Percentiles rank a stretch among this genome's conserved stretches.
Evolutionary conservation across 1,140 invertebrate genomes (phyloP).

Genomic region (Ctenoplectra terminalis): DNA sequence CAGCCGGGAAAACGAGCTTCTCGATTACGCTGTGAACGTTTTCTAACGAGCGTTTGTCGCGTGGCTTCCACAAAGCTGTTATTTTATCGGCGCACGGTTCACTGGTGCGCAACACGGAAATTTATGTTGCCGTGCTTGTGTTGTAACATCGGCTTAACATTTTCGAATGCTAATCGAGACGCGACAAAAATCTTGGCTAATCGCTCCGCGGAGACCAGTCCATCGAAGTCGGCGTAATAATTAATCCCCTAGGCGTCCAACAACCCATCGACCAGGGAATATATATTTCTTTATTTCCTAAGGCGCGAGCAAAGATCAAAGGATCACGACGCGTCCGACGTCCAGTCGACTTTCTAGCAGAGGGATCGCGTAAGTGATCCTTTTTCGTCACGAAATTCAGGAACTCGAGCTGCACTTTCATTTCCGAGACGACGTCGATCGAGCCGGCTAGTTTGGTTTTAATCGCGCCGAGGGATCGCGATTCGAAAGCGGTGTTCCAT

Average conservation of each 20-base stretch:
- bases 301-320: constrained; percentile 74
- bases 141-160: constrained; percentile 70
- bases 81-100: constrained; percentile 46
- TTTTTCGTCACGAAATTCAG: constrained; percentile 51
- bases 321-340: constrained; percentile 56
- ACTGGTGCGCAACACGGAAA: constrained; percentile 34
- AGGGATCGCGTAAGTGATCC: constrained; percentile 13
- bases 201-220: constrained; percentile 61
- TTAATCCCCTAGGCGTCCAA: constrained; percentile 70
- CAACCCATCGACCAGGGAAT: constrained; percentile 32
- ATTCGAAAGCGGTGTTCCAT: constrained; percentile 17
- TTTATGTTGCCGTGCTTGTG: constrained; percentile 50
- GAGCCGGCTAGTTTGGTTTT: not conserved
- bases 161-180: constrained; percentile 71
- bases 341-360: constrained; percentile 63
- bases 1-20: not conserved
- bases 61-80: constrained; percentile 9
- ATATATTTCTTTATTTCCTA: no score
- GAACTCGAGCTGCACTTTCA: constrained; percentile 31
- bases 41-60: constrained; percentile 38
- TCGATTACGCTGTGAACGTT: not conserved
- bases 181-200: constrained; percentile 68
- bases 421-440: constrained; percentile 34
- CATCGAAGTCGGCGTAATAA: constrained; percentile 72
- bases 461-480: constrained; percentile 15